Conservation (phyloP, 2,113 vertebrate genomes). For the Bombycilla garrulus region DNA sequence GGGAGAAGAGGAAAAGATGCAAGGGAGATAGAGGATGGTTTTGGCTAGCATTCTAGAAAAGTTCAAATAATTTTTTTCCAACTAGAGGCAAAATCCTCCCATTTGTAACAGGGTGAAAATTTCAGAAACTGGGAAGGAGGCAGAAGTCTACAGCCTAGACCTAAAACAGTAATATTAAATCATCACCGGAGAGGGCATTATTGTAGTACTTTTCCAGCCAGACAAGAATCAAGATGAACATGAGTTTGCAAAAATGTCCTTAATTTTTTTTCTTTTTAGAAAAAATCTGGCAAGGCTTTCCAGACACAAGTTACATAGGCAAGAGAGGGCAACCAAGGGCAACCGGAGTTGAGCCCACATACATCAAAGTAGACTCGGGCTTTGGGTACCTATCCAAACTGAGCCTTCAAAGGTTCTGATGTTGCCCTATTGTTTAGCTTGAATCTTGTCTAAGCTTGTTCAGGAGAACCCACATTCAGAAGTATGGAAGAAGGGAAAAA, state of each 20-base stretch:
- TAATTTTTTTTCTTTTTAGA: not conserved
- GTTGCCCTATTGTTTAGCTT: slow-evolving; percentile 48
- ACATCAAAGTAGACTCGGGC: slow-evolving; percentile 53
- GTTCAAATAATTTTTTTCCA: not conserved
- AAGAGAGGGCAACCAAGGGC: slow-evolving; percentile 61
- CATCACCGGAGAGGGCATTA: not conserved
- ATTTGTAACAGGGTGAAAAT: not conserved
- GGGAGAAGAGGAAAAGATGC: not conserved
- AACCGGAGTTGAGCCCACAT: slow-evolving; percentile 40
- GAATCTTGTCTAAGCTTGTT: slow-evolving; percentile 63
- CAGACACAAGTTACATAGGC: slow-evolving; percentile 52
- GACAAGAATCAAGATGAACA: slow-evolving; percentile 19
- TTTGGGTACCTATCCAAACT: slow-evolving; percentile 53
- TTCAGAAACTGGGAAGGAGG: not conserved
- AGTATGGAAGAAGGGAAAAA: slow-evolving; percentile 46
- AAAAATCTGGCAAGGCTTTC: not conserved
- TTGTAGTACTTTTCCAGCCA: slow-evolving; percentile 14
- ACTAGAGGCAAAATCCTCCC: not conserved
- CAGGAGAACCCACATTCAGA: slow-evolving; percentile 48
- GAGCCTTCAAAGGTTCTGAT: slow-evolving; percentile 66
- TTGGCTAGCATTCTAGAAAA: not conserved
- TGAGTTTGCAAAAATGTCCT: slow-evolving; percentile 47
- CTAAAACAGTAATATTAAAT: not conserved
- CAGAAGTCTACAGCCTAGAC: not conserved
- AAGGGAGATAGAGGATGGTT: not conserved